These are phyloP conservation scores for Chironomus tentans DNA, from an alignment of 2,888 invertebrate genomes.

Conservation along the genomic window DNA sequence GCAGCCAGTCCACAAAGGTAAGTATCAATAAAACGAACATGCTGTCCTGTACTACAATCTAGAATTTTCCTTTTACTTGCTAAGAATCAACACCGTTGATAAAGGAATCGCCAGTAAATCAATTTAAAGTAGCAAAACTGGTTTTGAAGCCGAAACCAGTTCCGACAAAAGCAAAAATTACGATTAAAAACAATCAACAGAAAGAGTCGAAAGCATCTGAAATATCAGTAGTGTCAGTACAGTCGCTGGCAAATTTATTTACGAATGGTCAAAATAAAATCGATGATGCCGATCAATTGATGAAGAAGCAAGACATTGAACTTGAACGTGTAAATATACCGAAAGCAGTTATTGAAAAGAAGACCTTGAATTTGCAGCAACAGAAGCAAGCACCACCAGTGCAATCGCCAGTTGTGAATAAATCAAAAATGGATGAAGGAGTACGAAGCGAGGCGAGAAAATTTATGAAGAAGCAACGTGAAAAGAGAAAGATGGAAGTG, in stretches of 20 bases:
- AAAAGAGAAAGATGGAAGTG: conserved; percentile 42
- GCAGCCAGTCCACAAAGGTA: background rate
- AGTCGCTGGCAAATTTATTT: background rate
- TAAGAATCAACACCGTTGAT: background rate
- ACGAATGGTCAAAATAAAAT: background rate
- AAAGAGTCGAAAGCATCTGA: background rate
- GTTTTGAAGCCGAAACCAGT: conserved; percentile 6
- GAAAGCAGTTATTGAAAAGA: background rate
- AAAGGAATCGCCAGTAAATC: background rate
- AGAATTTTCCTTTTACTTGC: background rate
- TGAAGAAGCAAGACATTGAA: conserved; percentile 7
- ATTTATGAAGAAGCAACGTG: conserved; percentile 49
- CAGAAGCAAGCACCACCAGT: background rate
- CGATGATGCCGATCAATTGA: background rate
- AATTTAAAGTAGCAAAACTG: conserved; percentile 23
- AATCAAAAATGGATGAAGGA: conserved; percentile 28
- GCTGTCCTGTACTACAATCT: background rate
- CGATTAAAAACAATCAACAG: background rate
- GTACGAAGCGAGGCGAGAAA: conserved; percentile 44
- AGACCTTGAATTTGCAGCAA: background rate
- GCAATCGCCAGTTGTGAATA: background rate
- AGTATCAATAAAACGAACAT: too few species aligned
- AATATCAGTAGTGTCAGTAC: background rate
- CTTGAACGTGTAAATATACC: background rate
- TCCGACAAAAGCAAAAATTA: background rate